A percentile compares a stretch with the other conserved stretches of the same genome.
These are phyloP conservation scores for Echiichthys vipera DNA, from an alignment of 2,797 vertebrate species.

Conservation along the genomic window DNA sequence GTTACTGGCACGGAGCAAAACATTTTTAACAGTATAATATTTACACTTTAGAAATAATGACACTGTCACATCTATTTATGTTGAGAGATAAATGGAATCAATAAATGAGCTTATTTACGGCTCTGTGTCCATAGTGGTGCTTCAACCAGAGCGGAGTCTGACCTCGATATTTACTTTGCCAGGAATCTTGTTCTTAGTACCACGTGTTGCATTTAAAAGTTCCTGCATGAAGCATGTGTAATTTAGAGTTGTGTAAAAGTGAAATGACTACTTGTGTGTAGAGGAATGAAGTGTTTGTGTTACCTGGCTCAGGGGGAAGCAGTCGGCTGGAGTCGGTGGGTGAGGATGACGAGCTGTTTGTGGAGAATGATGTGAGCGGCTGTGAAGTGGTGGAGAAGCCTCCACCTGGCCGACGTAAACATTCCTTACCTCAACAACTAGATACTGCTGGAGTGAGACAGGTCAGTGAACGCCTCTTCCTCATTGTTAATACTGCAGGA, in stretches of 20 bases:
- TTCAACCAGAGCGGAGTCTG: not conserved
- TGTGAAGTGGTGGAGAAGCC: conserved; percentile 85
- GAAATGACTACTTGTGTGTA: not conserved
- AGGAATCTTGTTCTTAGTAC: no score
- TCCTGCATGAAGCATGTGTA: no score
- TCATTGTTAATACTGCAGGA: not conserved
- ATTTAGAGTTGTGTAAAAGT: no score
- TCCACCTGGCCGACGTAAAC: conserved; percentile 89
- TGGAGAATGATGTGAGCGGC: conserved; percentile 85
- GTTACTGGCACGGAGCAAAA: not conserved
- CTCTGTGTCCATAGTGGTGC: not conserved
- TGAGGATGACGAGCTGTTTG: conserved; percentile 93
- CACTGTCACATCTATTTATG: not conserved
- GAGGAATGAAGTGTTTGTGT: not conserved
- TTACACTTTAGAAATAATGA: not conserved
- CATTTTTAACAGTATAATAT: not conserved
- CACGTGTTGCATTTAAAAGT: not conserved
- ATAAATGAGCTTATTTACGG: not conserved
- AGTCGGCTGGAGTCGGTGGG: conserved; percentile 94
- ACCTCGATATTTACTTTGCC: not conserved
- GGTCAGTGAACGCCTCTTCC: conserved; percentile 76
- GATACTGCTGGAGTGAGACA: conserved; percentile 88
- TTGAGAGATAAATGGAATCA: not conserved
- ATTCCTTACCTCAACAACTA: conserved; percentile 94
- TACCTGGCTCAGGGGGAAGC: conserved; percentile 82